These are phyloP conservation scores for Fistularia commersonii DNA, from an alignment of 2,797 vertebrate genomes.

Conservation along the genomic window DNA sequence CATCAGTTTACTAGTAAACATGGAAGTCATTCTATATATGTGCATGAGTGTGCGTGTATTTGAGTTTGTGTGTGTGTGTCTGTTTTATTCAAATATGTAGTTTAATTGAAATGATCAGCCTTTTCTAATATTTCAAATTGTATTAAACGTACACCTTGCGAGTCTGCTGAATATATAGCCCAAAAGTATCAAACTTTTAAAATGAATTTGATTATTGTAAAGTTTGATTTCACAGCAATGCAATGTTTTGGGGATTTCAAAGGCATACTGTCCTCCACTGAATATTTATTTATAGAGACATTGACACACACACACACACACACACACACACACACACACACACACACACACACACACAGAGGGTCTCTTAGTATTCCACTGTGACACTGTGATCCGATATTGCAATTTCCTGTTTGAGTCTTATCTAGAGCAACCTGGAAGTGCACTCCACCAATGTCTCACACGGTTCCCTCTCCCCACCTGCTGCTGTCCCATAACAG, in stretches of 20 bases:
- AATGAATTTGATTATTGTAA: conserved; percentile 29
- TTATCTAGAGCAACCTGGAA: conserved; percentile 61
- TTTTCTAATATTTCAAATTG: no score
- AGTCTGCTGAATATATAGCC: no score
- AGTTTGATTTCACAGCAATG: conserved; percentile 21
- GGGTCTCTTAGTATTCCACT: conserved; percentile 63
- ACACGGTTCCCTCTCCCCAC: conserved; percentile 35
- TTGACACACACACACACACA: not conserved
- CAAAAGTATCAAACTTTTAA: not conserved
- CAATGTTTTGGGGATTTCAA: conserved; percentile 26
- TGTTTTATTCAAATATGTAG: no score
- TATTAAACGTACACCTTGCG: no score
- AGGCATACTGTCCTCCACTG: conserved; percentile 16
- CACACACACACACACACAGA: conserved; percentile 5
- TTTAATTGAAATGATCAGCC: no score
- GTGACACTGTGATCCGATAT: conserved; percentile 47
- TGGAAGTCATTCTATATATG: no score
- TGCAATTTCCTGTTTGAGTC: conserved; percentile 65
- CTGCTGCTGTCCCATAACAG: conserved; percentile 38
- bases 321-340: conserved; percentile 1
- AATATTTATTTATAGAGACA: conserved; percentile 9
- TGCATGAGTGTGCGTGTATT: no score
- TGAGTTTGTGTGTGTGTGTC: no score
- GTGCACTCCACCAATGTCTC: conserved; percentile 45
- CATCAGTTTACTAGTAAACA: not conserved